Percentiles rank a stretch among this genome's conserved stretches.
Conservation (phyloP, 2,113 vertebrate genomes). For the Dicerorhinus sumatrensis region DNA sequence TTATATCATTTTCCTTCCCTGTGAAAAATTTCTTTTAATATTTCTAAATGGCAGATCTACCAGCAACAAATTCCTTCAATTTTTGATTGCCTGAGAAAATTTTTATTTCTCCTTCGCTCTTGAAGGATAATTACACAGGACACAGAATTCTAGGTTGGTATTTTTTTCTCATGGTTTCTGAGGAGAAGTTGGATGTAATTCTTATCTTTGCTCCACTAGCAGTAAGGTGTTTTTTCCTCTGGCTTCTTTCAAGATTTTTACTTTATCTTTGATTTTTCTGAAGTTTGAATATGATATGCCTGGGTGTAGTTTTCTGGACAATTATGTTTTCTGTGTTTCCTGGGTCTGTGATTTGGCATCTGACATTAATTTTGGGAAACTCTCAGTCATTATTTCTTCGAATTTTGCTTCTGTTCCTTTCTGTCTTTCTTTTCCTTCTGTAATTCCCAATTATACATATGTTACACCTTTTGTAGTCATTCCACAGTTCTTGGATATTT, state of each 20-base stretch:
- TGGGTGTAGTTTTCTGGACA: not conserved
- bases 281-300: not conserved
- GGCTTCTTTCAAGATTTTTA: not conserved
- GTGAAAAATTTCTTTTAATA: not conserved
- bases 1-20: not conserved
- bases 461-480: not conserved
- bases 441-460: not conserved
- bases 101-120: not conserved
- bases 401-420: no score
- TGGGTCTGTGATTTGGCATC: not conserved
- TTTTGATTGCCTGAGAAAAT: not conserved
- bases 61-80: not conserved
- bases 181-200: not conserved
- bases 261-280: not conserved
- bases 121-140: not conserved
- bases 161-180: not conserved
- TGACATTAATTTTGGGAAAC: not conserved
- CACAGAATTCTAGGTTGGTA: not conserved
- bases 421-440: not conserved
- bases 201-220: not conserved
- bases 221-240: not conserved
- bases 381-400: not conserved
- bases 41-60: not conserved
- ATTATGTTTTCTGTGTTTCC: not conserved
- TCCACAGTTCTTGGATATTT: not conserved